phyloP scores from a whole-genome alignment of 2,113 vertebrate genomes.

The Potamarius usumacintae region DNA sequence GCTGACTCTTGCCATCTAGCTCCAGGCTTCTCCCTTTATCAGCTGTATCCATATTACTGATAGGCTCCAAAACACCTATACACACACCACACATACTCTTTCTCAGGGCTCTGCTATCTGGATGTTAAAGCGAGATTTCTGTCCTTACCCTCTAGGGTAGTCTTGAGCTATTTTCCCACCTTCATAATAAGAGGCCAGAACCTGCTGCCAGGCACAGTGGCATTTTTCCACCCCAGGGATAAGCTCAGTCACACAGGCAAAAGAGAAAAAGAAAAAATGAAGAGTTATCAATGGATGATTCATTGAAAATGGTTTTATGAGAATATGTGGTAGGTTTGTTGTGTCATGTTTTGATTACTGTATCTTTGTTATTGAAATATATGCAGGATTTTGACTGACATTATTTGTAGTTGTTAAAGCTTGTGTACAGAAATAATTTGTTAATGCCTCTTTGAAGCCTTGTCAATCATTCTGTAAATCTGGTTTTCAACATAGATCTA shows the following conservation, averaged over 20 bases:
- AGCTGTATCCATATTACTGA: conserved; percentile 43
- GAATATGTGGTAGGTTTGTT: not conserved
- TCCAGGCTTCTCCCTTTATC: conserved; percentile 48
- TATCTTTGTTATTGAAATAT: not conserved
- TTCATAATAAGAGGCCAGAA: conserved; percentile 16
- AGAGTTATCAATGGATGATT: not conserved
- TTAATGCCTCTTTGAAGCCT: not conserved
- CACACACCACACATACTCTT: conserved; percentile 9
- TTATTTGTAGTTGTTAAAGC: not conserved
- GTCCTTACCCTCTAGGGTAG: not conserved
- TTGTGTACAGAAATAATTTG: not conserved
- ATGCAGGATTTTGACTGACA: not conserved
- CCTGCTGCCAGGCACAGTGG: not conserved
- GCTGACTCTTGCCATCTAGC: not conserved
- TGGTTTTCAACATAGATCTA: not conserved
- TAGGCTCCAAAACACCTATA: conserved; percentile 45
- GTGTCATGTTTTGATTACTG: not conserved
- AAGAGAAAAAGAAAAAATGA: not conserved
- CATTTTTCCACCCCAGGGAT: conserved; percentile 8
- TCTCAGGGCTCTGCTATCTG: conserved; percentile 1
- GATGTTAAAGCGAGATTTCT: not conserved
- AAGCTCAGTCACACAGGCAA: not conserved
- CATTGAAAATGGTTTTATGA: not conserved
- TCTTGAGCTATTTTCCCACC: conserved; percentile 1
- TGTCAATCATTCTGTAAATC: not conserved